Percentiles rank a stretch among this genome's conserved stretches.
Conservation (phyloP, 1,140 invertebrate species). For the Brachystomella parvula region DNA sequence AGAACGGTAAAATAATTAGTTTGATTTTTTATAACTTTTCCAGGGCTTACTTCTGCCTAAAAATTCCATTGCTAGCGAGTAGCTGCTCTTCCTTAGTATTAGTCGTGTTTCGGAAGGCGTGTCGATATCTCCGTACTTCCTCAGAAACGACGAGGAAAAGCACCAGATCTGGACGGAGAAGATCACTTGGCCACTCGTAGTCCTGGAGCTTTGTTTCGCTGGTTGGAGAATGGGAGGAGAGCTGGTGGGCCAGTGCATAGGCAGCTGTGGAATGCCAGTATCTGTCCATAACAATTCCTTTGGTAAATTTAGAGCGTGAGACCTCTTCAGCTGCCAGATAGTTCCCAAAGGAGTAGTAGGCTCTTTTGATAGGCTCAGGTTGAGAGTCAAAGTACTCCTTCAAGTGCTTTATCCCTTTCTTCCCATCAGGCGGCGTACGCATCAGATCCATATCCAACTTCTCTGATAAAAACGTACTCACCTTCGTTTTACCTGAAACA, state of each 20-base stretch:
- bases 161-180: conserved; percentile 42
- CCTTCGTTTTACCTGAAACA: conserved; percentile 34
- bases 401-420: conserved; percentile 29
- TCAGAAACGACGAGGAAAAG: conserved; percentile 40
- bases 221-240: neutral
- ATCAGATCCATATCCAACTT: conserved; percentile 18
- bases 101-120: conserved; percentile 37
- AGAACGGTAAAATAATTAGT: no score
- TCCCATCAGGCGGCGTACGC: conserved; percentile 28
- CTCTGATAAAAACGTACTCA: conserved; percentile 25
- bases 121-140: conserved; percentile 34
- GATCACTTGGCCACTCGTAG: conserved; percentile 42
- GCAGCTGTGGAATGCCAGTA: conserved; percentile 45
- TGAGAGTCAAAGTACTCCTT: conserved; percentile 34
- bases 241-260: conserved; percentile 42
- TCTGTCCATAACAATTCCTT: conserved; percentile 38
- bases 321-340: conserved; percentile 34
- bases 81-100: conserved; percentile 36
- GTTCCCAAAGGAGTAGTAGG: conserved; percentile 35
- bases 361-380: conserved; percentile 24
- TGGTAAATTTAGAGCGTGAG: conserved; percentile 19
- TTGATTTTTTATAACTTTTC: no score
- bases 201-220: neutral
- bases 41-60: conserved; percentile 30
- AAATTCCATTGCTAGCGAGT: conserved; percentile 25